phyloP scores from a whole-genome alignment of 2,113 vertebrate genomes.

The Laterallus jamaicensis region DNA sequence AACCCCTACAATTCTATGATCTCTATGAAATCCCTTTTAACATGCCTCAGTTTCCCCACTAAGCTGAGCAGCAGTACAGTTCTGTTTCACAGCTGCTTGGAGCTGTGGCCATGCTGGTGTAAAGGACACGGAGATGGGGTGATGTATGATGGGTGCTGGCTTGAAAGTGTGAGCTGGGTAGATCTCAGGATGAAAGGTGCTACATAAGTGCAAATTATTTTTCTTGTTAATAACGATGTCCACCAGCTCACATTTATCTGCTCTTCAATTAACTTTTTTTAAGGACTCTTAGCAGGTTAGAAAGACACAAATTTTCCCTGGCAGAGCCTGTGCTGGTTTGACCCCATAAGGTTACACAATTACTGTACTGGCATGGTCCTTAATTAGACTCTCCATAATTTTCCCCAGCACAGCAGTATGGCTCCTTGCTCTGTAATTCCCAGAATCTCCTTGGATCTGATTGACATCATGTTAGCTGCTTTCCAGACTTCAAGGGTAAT shows the following conservation, averaged over 20 bases:
- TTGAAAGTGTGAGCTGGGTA: background rate
- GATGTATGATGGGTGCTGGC: background rate
- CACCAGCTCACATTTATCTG: slow-evolving; percentile 29
- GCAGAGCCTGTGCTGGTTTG: slow-evolving; percentile 54
- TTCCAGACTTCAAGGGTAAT: background rate
- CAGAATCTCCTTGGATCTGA: slow-evolving; percentile 44
- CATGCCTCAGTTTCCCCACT: rapidly evolving
- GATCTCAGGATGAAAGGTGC: slow-evolving; percentile 17
- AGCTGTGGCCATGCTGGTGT: background rate
- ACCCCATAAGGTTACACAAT: slow-evolving; percentile 51
- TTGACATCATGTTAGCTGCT: background rate
- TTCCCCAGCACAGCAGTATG: background rate
- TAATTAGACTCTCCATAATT: slow-evolving; percentile 63
- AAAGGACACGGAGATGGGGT: background rate
- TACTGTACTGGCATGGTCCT: slow-evolving; percentile 17
- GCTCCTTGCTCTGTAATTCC: slow-evolving; percentile 42
- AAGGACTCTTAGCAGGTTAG: slow-evolving; percentile 31
- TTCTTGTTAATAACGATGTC: slow-evolving; percentile 37
- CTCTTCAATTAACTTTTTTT: slow-evolving; percentile 63
- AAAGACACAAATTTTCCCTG: slow-evolving; percentile 50
- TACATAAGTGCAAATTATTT: slow-evolving; percentile 19
- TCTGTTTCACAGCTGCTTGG: background rate
- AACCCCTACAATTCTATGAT: too few species aligned
- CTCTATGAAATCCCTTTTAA: background rate
- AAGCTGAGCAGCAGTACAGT: rapidly evolving